Base-by-base conservation (phyloP, 2,113 vertebrate species). In the Cromileptes altivelis region DNA sequence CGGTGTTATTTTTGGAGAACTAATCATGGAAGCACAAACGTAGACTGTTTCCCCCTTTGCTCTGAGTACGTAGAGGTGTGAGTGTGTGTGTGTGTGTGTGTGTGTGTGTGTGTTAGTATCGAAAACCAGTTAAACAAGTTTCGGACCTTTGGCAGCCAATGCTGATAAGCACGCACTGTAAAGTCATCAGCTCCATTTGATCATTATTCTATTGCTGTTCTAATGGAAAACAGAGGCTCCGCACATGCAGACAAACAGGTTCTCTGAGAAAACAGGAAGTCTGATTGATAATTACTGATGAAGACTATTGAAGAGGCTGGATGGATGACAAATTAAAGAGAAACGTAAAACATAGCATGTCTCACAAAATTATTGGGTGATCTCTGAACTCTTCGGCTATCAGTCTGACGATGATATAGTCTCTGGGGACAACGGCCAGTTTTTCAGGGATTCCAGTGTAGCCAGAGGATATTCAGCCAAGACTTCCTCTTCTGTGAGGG, bases 1-100 rank as follows among this genome's bases (percentile, higher is more conserved):
- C 33, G 0, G 17, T 91, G 84, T 93, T 93, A 93, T 92, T 92
- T 91, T 88, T 86, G 87, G 88, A 87, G 69, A 49, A 42, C 73
- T 77, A 82, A 87, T 80, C 82, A 56, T 81, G 70, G 82, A 80
- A 80, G 74, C 69, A 73, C 73, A 64, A 70, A 52, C 45, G 25
- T 72, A 40, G 65, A 76, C 69, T 19, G 55, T 64, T 86, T 86
- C 81, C 84, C 62, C 56, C 25, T 72, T 82, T 50, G 6, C 70
- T 56, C 13, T 63, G 37, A 50, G 52, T 70, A 12, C 14, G 21
- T 60, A 69, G 37, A 37, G 75, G 42, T 70, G 21, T 65, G 56
- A 45, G 62, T 21, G 2, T 47, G 13, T 60, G 27, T 81, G 56
- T 76, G 61, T 64, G 9, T 62, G n/a, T 84, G 12, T 60, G n/a